These are phyloP conservation scores for Dryas iulia DNA, from an alignment of 1,140 invertebrate genomes.

Conservation along the genomic window DNA sequence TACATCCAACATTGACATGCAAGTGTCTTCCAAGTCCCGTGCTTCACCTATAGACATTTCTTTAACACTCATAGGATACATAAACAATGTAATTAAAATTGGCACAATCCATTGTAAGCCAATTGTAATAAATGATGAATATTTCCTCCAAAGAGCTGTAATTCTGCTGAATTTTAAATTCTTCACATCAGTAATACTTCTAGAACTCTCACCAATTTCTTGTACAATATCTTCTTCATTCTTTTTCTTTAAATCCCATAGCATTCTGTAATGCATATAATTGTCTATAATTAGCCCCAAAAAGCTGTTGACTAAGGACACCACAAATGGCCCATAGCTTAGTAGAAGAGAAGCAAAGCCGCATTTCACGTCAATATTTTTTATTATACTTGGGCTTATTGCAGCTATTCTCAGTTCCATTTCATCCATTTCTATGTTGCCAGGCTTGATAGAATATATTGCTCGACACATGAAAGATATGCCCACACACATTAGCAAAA, in stretches of 20 bases:
- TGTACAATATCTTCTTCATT: conserved; percentile 55
- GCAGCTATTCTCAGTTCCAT: conserved; percentile 47
- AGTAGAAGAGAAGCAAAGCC: conserved; percentile 55
- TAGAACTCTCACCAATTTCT: conserved; percentile 37
- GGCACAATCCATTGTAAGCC: conserved; percentile 63
- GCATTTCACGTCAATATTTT: conserved; percentile 37
- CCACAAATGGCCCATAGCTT: conserved; percentile 62
- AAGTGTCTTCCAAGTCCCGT: conserved; percentile 42
- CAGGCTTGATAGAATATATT: conserved; percentile 42
- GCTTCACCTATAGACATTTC: conserved; percentile 42
- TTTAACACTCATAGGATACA: conserved; percentile 61
- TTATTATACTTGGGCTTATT: background rate
- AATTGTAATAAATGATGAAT: conserved; percentile 54
- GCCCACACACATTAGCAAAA: conserved; percentile 64
- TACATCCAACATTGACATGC: conserved; percentile 56
- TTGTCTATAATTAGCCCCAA: conserved; percentile 64
- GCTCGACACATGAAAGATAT: conserved; percentile 57
- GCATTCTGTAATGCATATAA: conserved; percentile 66
- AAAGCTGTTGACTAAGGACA: conserved; percentile 72
- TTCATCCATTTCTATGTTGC: conserved; percentile 40
- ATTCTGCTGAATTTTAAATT: conserved; percentile 31
- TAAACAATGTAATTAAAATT: conserved; percentile 45
- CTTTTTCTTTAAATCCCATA: conserved; percentile 46
- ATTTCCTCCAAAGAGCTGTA: conserved; percentile 45
- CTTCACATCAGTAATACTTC: conserved; percentile 13